Evolutionary conservation across 2,797 vertebrate species (phyloP).

Genomic region (Sylvia borin): DNA sequence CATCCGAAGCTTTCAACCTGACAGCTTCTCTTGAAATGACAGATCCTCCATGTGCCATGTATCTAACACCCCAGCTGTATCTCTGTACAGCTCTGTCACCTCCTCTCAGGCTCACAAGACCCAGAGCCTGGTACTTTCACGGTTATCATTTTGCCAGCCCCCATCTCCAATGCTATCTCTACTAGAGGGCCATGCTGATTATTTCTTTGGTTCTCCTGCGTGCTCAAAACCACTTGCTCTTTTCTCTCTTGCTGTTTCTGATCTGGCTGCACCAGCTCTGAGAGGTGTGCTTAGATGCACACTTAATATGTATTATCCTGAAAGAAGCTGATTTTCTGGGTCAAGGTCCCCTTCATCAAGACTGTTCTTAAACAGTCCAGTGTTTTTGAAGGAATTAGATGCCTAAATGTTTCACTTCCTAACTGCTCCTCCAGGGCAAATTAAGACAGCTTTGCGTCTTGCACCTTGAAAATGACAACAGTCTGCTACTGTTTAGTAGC

Average conservation of each 20-base stretch:
- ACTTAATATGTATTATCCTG: neutral
- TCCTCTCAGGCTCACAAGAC: constrained; percentile 54
- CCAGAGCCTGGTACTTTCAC: constrained; percentile 8
- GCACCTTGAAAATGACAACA: neutral
- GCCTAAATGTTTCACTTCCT: neutral
- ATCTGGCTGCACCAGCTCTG: neutral
- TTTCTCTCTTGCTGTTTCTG: neutral
- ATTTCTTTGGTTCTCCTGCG: neutral
- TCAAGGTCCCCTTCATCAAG: neutral
- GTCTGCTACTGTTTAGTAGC: neutral
- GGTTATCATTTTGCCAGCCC: neutral
- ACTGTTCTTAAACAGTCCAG: neutral
- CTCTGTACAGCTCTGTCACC: constrained; percentile 46
- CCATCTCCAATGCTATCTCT: neutral
- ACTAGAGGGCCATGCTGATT: neutral
- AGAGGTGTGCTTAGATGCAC: neutral
- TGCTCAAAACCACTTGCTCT: neutral
- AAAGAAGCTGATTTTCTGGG: neutral
- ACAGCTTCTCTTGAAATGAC: constrained; percentile 38
- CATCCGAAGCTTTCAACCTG: constrained; percentile 31
- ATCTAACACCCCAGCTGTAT: constrained; percentile 59
- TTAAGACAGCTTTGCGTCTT: neutral
- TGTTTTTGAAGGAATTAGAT: neutral
- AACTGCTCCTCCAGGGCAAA: neutral
- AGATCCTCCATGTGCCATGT: neutral